These are phyloP conservation scores for Bungarus multicinctus DNA, from an alignment of 2,113 vertebrate species.

Conservation along the genomic window DNA sequence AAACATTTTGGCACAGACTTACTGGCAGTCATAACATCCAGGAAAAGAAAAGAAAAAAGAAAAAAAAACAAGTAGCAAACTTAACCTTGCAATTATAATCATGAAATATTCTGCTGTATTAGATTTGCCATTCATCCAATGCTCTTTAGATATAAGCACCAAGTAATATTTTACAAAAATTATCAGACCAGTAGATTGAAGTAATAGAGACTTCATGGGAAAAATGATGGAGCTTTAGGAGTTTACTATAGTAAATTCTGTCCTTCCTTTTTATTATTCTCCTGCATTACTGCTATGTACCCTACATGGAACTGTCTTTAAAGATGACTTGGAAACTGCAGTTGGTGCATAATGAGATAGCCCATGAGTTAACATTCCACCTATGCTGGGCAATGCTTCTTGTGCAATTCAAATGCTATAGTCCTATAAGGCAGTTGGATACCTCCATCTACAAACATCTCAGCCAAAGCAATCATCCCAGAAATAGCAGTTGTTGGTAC, in stretches of 20 bases:
- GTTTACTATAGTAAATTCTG: not conserved
- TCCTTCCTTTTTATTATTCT: not conserved
- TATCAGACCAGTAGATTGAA: conserved; percentile 32
- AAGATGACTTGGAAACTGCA: not conserved
- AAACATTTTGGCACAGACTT: not conserved
- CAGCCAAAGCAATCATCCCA: not conserved
- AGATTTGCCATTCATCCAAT: conserved; percentile 35
- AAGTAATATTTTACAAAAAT: conserved; percentile 27
- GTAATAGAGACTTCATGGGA: not conserved
- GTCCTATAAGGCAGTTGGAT: not conserved
- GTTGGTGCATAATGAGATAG: not conserved
- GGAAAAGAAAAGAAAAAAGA: not conserved
- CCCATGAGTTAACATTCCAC: not conserved
- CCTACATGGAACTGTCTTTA: not conserved
- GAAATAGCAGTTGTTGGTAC: not conserved
- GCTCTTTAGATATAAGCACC: conserved; percentile 31
- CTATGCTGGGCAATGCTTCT: not conserved
- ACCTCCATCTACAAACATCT: not conserved
- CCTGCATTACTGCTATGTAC: not conserved
- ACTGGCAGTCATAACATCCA: not conserved
- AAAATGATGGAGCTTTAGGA: not conserved
- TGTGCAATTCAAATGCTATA: not conserved
- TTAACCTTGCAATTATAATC: not conserved
- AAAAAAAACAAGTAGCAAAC: not conserved
- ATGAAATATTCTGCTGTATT: not conserved